Evolutionary conservation across 1,140 invertebrate species (phyloP).

Genomic region (Panagrolaimus sp.): DNA sequence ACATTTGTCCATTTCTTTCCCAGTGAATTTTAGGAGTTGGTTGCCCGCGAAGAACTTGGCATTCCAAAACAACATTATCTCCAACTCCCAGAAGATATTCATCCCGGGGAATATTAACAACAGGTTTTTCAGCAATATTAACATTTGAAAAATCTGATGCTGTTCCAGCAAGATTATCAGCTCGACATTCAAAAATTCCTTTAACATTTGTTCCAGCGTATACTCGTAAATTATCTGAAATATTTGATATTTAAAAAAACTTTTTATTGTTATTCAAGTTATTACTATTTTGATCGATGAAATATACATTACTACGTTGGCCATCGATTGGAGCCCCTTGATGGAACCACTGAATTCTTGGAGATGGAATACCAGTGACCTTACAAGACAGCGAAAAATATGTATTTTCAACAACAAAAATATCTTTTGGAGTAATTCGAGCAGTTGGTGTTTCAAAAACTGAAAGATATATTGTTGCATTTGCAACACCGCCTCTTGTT

Average conservation of each 20-base stretch:
- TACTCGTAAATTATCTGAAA: neutral
- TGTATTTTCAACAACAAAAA: constrained; percentile 35
- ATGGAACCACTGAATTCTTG: constrained; percentile 49
- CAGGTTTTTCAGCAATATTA: constrained; percentile 55
- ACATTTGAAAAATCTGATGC: constrained; percentile 47
- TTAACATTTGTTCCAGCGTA: constrained; percentile 4
- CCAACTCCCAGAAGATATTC: constrained; percentile 57
- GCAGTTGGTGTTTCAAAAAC: constrained; percentile 39
- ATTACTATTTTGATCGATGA: neutral
- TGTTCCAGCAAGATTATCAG: constrained; percentile 61
- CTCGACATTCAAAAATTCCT: constrained; percentile 62
- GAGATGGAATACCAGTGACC: constrained; percentile 38
- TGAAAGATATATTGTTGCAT: constrained; percentile 35
- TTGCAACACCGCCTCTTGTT: constrained; percentile 46
- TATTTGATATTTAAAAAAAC: no score
- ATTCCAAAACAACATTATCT: constrained; percentile 45
- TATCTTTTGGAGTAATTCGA: constrained; percentile 32
- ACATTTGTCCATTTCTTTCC: constrained; percentile 24
- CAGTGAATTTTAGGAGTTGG: constrained; percentile 60
- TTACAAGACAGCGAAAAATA: constrained; percentile 42
- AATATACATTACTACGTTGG: neutral
- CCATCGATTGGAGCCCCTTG: constrained; percentile 19
- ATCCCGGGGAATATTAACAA: constrained; percentile 55
- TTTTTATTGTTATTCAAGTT: neutral
- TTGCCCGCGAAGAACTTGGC: constrained; percentile 58